These are phyloP conservation scores for Garra rufa DNA, from an alignment of 2,113 vertebrate species.

Conservation along the genomic window DNA sequence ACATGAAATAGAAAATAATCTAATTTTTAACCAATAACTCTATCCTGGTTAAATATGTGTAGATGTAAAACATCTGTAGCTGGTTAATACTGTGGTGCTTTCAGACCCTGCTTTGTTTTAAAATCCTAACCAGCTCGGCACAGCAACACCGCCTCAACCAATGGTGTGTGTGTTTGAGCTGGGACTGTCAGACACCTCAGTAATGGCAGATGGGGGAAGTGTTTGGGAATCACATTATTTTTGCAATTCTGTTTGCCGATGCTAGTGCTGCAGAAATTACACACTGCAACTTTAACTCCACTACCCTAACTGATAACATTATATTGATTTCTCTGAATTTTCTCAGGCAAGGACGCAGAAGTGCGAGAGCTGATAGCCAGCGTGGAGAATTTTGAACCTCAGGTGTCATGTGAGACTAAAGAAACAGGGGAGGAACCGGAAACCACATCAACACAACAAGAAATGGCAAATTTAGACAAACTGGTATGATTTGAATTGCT, in stretches of 20 bases:
- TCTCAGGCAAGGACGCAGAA: slow-evolving; percentile 57
- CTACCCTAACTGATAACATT: not conserved
- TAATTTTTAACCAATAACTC: too few relatives aligned
- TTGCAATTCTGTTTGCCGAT: not conserved
- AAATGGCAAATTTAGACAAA: slow-evolving; percentile 50
- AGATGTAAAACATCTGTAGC: too few relatives aligned
- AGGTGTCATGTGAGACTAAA: slow-evolving; percentile 47
- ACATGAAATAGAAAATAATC: not conserved
- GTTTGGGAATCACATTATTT: not conserved
- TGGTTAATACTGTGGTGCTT: not conserved
- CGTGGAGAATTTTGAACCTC: slow-evolving; percentile 59
- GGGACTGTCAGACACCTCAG: not conserved
- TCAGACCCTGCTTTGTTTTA: not conserved
- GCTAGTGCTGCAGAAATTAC: not conserved
- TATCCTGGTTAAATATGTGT: too few relatives aligned
- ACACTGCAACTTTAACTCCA: not conserved
- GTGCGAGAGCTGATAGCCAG: slow-evolving; percentile 45
- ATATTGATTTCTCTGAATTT: slow-evolving; percentile 3
- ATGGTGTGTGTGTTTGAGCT: not conserved
- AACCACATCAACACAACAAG: slow-evolving; percentile 42
- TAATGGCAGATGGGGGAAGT: not conserved
- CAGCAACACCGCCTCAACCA: not conserved
- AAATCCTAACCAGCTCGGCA: not conserved
- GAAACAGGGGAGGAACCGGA: slow-evolving; percentile 61
- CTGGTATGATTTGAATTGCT: slow-evolving; percentile 61